phyloP scores from a whole-genome alignment of 2,797 vertebrate genomes.

The Monodelphis domestica region DNA sequence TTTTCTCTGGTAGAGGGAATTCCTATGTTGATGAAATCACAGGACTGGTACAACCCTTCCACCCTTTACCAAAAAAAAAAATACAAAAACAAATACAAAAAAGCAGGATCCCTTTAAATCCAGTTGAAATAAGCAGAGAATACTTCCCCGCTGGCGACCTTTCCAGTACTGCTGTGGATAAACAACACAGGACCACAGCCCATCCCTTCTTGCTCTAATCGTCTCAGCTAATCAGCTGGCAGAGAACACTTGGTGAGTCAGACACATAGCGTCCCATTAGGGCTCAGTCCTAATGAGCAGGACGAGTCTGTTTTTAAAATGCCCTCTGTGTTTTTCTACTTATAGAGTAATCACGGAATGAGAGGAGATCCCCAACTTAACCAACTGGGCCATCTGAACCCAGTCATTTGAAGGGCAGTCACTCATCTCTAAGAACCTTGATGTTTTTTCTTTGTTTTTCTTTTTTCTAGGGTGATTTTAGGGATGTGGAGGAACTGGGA shows the following conservation, averaged over 20 bases:
- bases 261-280: rapidly evolving
- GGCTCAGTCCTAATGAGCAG: not conserved
- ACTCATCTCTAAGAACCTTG: not conserved
- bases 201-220: not conserved
- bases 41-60: not conserved
- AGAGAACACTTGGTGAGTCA: not conserved
- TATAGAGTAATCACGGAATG: not conserved
- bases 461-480: not conserved
- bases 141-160: not conserved
- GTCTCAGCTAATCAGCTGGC: not conserved
- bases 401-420: not conserved
- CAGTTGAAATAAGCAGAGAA: not conserved
- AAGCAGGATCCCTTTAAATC: not conserved
- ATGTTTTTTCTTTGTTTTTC: not conserved
- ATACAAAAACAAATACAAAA: no score
- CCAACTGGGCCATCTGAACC: not conserved
- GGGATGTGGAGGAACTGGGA: not conserved
- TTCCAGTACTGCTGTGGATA: not conserved
- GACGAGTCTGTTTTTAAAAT: not conserved
- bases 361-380: not conserved
- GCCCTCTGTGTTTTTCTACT: not conserved
- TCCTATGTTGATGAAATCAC: no score
- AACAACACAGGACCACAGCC: not conserved
- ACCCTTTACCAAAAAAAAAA: not conserved
- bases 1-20: no score